Percentiles rank a stretch among this genome's conserved stretches.
Conservation (phyloP, 37 sponge, comb jelly and placozoan species). For the Oopsacas minuta region DNA sequence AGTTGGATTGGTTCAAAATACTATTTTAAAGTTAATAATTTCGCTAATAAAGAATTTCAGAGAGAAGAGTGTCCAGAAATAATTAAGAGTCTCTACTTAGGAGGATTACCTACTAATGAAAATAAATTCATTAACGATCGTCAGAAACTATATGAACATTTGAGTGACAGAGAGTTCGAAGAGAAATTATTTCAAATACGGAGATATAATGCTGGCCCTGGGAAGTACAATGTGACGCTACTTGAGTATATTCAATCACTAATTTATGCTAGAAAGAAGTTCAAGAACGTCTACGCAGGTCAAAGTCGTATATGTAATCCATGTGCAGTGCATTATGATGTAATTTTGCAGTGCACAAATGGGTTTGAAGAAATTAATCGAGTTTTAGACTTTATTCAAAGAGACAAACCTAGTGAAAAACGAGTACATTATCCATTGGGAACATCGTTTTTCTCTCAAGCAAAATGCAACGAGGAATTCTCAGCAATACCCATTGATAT, state of each 20-base stretch:
- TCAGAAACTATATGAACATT: neutral
- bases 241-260: neutral
- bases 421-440: neutral
- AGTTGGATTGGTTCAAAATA: slow-evolving; percentile 11
- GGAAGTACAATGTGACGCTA: neutral
- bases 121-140: neutral
- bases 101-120: neutral
- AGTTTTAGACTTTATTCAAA: neutral
- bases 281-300: neutral
- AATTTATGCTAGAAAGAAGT: neutral
- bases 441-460: neutral
- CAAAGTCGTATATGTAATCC: neutral
- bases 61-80: neutral
- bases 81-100: neutral
- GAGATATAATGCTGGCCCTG: neutral
- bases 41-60: neutral
- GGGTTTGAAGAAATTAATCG: neutral
- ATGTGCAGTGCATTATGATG: neutral
- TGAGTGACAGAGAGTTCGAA: neutral
- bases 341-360: neutral
- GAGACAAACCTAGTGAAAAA: neutral
- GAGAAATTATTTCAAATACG: neutral
- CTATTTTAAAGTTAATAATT: neutral
- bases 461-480: neutral
- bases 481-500: neutral